These are phyloP conservation scores for Grallaria varia DNA, from an alignment of 2,113 vertebrate species.

Conservation along the genomic window DNA sequence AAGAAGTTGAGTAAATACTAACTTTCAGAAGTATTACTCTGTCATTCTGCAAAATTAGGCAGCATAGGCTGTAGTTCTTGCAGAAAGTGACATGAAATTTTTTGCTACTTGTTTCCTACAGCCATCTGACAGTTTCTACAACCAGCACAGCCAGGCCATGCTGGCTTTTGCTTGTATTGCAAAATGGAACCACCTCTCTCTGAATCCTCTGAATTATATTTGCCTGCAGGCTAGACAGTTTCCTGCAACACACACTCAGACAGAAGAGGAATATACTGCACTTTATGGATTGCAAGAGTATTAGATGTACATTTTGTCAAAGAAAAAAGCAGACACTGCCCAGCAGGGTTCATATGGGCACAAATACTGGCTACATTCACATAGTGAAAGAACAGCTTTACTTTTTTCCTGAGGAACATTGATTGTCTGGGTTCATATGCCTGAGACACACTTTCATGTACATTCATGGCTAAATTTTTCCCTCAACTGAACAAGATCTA, in stretches of 20 bases:
- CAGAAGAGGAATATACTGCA: background rate
- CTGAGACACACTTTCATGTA: background rate
- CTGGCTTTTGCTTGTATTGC: background rate
- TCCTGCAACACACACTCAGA: background rate
- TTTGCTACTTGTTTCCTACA: background rate
- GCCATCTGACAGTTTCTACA: background rate
- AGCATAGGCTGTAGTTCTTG: background rate
- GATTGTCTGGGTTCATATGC: background rate
- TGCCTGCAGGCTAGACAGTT: background rate
- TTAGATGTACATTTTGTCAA: background rate
- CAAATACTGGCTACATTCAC: background rate
- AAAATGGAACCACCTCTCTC: background rate
- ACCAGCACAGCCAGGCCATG: accelerated
- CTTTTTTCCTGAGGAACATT: background rate
- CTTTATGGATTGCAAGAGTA: background rate
- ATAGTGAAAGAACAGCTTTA: background rate
- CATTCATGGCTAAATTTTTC: background rate
- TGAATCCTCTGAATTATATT: background rate
- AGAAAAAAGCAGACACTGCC: background rate
- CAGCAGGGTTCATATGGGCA: background rate
- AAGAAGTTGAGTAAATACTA: background rate
- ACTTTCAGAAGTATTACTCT: background rate
- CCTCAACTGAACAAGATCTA: background rate
- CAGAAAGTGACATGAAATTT: background rate
- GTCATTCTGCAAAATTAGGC: background rate